Evolutionary conservation across 53 echinoderm and acorn worm species (phyloP).

Genomic region (Crossaster papposus): DNA sequence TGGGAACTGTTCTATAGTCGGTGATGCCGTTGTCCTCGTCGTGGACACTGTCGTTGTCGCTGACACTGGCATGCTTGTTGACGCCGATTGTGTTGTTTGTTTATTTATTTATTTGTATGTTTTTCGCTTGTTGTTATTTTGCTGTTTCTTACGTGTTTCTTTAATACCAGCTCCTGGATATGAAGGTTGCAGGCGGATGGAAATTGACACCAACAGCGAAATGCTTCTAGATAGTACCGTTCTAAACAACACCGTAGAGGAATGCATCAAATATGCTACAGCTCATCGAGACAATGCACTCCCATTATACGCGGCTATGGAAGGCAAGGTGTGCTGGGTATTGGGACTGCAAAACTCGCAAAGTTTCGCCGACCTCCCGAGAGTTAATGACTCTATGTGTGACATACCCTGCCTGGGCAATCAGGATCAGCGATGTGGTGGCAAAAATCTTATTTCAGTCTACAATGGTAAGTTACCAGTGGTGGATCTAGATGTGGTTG

Average conservation of each 20-base stretch:
- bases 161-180: not conserved
- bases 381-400: not conserved
- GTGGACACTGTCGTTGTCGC: not conserved
- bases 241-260: not conserved
- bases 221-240: not conserved
- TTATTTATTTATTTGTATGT: too few species aligned
- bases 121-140: not conserved
- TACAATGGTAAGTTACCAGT: conserved; percentile 26
- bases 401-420: not conserved
- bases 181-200: not conserved
- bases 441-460: not conserved
- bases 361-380: not conserved
- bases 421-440: conserved; percentile 3
- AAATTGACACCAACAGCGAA: not conserved
- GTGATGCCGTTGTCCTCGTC: not conserved
- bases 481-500: too few species aligned
- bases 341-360: not conserved
- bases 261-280: not conserved
- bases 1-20: not conserved
- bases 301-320: not conserved
- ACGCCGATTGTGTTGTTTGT: too few species aligned
- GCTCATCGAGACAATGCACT: not conserved
- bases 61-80: not conserved
- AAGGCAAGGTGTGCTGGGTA: not conserved
- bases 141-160: not conserved